Base-by-base conservation (phyloP, 1,140 invertebrate genomes). In the Drosophila sucinea region DNA sequence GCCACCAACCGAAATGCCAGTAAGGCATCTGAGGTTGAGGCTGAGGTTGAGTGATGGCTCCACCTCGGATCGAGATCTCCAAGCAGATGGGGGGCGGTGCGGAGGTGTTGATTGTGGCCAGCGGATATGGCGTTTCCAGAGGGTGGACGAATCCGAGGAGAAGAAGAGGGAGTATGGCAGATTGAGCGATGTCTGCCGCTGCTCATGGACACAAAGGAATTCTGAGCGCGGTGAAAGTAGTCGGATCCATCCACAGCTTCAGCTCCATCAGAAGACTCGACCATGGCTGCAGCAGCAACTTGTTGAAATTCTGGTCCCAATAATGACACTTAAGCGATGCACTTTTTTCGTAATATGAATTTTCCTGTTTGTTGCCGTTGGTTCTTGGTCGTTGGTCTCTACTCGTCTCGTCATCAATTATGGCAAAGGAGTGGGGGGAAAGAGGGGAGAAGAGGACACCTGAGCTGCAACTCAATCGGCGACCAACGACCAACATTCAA, bases 311-410 rank as follows among this genome's bases (percentile, higher is more conserved):
- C 82, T 86, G 82, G 82, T 86, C 82, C 83, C 82, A 86, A 86
- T 86, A 86, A 86, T 87, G 82, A 86, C 82, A 86, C 83, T 87
- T 87, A 87, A 86, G 81, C 83, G 83, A 87, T 86, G 83, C 82
- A 86, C 55, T 86, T 86, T 86, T 86, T 86, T 86, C 79, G 83
- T 86, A 86, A 86, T 86, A 86, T 82, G 82, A 86, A 87, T 87
- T 87, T 86, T 86, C 82, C 82, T 86, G 82, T 81, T 81, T 86
- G 74, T 70, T 64, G 73, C 67, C 67, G 40, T 40, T 69, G 70
- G 47, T 64, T 65, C 60, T 61, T 66, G 68, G 32, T 67, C 60
- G 69, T 41, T 40, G 73, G 60, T 68, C 68, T 62, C 67, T 61
- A 62, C 60, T 75, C 35, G 73, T 77, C 74, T 73, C 74, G 66